A percentile compares a stretch with the other conserved stretches of the same genome.
Evolutionary conservation across 2,888 invertebrate genomes (phyloP).

Genomic region (Steinernema hermaphroditum): DNA sequence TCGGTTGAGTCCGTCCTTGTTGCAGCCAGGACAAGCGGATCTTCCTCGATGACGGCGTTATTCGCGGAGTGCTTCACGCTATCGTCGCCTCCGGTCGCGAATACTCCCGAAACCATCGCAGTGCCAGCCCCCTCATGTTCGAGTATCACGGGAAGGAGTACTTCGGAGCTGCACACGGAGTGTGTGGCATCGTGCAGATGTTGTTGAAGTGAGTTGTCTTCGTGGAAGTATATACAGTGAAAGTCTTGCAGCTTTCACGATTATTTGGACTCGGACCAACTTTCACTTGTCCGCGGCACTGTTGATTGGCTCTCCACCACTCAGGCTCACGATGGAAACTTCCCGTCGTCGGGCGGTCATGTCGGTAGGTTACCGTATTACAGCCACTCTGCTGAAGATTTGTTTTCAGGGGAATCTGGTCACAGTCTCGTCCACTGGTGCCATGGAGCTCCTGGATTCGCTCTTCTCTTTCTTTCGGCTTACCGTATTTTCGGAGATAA

Average conservation of each 20-base stretch:
- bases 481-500: slow-evolving; percentile 77
- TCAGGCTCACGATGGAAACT: slow-evolving; percentile 45
- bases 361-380: slow-evolving; percentile 33
- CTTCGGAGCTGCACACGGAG: slow-evolving; percentile 85
- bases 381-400: not conserved
- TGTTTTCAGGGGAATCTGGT: slow-evolving; percentile 40
- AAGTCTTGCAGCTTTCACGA: slow-evolving; percentile 40
- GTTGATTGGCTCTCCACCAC: slow-evolving; percentile 41
- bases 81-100: slow-evolving; percentile 77
- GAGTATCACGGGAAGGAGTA: slow-evolving; percentile 85
- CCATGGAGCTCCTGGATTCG: slow-evolving; percentile 79
- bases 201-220: slow-evolving; percentile 73
- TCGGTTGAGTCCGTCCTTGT: not conserved
- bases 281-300: slow-evolving; percentile 34
- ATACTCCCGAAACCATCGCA: slow-evolving; percentile 74
- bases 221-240: not conserved
- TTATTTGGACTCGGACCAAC: slow-evolving; percentile 33
- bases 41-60: slow-evolving; percentile 67
- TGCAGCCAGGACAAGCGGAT: slow-evolving; percentile 38
- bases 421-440: slow-evolving; percentile 86
- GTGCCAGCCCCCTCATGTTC: slow-evolving; percentile 75
- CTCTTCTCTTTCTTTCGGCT: slow-evolving; percentile 82
- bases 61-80: slow-evolving; percentile 75
- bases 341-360: slow-evolving; percentile 40
- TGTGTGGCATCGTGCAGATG: slow-evolving; percentile 81